phyloP scores from a whole-genome alignment of 2,113 vertebrate species.

The Ameiurus melas region DNA sequence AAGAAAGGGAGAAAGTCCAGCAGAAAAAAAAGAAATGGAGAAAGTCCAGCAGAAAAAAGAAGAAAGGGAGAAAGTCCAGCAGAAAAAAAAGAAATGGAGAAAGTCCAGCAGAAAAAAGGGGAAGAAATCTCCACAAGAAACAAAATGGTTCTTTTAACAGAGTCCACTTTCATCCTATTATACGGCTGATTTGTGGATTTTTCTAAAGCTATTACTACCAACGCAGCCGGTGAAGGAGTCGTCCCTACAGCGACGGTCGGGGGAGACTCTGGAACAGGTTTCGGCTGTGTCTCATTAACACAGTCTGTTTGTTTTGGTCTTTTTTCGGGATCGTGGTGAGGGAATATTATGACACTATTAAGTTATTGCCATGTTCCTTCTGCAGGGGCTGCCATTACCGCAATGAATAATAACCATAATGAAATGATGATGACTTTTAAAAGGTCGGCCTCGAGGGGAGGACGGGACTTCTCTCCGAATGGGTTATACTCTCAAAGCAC shows the following conservation, averaged over 20 bases:
- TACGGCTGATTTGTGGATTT: not conserved
- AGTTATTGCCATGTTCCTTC: conserved; percentile 54
- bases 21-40: not conserved
- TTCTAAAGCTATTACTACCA: not conserved
- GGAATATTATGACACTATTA: conserved; percentile 60
- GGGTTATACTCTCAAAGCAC: conserved; percentile 44
- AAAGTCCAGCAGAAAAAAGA: no score
- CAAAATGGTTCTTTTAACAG: not conserved
- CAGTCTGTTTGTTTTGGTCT: conserved; percentile 51
- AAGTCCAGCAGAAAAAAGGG: no score
- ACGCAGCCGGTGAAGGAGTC: not conserved
- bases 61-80: not conserved
- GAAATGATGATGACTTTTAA: conserved; percentile 56
- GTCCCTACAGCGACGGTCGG: not conserved
- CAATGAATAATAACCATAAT: conserved; percentile 60
- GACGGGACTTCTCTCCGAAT: conserved; percentile 37
- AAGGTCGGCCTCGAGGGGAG: conserved; percentile 49
- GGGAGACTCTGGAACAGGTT: not conserved
- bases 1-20: not conserved
- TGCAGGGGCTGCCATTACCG: conserved; percentile 35
- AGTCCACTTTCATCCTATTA: not conserved
- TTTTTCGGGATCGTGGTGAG: conserved; percentile 40
- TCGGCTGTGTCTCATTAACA: not conserved
- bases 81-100: no score
- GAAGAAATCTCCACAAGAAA: not conserved